Percentiles rank a stretch among this genome's conserved stretches.
These are phyloP conservation scores for Hirudinaria manillensis DNA, from an alignment of 2,888 invertebrate species.

Conservation along the genomic window DNA sequence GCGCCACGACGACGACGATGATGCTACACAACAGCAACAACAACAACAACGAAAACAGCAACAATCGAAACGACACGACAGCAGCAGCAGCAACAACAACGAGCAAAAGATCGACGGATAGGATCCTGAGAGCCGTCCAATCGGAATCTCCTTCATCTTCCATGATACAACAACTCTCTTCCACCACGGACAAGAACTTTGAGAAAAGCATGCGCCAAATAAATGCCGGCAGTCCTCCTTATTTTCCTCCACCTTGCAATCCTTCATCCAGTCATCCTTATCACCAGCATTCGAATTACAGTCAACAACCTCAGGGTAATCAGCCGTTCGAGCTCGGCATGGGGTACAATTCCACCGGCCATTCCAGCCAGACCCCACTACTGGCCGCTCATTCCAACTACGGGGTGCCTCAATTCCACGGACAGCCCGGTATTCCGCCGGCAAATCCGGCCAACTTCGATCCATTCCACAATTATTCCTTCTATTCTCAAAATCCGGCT, in stretches of 20 bases:
- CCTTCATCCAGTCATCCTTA: neutral
- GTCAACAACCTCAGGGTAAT: neutral
- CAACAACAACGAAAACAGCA: too few species aligned
- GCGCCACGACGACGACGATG: too few species aligned
- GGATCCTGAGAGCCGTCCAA: neutral
- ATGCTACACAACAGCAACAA: too few species aligned
- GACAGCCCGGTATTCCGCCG: conserved; percentile 3
- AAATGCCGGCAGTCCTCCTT: conserved; percentile 4
- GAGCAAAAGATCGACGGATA: too few species aligned
- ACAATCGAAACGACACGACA: too few species aligned
- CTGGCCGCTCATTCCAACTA: neutral
- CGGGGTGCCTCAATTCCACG: neutral
- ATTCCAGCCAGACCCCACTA: neutral
- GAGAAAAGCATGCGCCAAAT: conserved; percentile 2
- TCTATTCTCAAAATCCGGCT: neutral
- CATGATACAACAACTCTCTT: neutral
- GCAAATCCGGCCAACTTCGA: neutral
- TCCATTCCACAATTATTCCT: conserved; percentile 10
- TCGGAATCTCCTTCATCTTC: conserved; percentile 6
- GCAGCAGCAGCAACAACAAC: too few species aligned
- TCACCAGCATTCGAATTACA: neutral
- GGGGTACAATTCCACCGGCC: neutral
- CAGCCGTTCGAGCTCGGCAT: neutral
- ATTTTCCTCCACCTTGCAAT: neutral
- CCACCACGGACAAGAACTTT: neutral